Percentiles rank a stretch among this genome's conserved stretches.
Evolutionary conservation across 2,113 vertebrate genomes (phyloP).

Genomic region (Cichladusa arquata): DNA sequence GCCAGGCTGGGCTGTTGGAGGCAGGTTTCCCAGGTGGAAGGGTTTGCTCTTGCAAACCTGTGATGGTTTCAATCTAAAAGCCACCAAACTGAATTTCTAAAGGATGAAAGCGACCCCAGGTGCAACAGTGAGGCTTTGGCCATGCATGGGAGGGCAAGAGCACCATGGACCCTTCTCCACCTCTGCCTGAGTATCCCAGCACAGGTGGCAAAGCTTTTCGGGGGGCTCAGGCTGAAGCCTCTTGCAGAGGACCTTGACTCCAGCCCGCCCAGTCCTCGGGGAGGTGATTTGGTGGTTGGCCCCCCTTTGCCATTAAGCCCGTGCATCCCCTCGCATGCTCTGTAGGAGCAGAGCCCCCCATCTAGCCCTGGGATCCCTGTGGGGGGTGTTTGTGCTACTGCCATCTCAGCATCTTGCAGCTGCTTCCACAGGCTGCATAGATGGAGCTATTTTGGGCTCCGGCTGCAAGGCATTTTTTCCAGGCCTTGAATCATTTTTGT

Average conservation of each 20-base stretch:
- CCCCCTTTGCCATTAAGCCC: neutral
- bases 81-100: neutral
- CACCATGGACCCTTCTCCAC: accelerated
- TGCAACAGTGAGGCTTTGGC: neutral
- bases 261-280: accelerated
- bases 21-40: neutral
- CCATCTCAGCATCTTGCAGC: neutral
- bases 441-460: constrained; percentile 54
- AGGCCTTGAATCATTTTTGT: constrained; percentile 65
- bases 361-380: accelerated
- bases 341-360: neutral
- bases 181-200: accelerated
- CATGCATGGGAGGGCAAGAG: accelerated
- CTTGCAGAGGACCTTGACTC: neutral
- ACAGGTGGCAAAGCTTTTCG: accelerated
- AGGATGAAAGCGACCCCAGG: neutral
- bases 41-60: neutral
- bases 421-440: neutral
- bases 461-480: constrained; percentile 56
- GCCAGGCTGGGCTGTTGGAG: neutral
- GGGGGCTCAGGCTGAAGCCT: neutral
- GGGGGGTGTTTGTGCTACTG: accelerated
- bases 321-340: accelerated
- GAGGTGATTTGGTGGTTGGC: neutral
- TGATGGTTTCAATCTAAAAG: neutral